A percentile compares a stretch with the other conserved stretches of the same genome.
Evolutionary conservation across 1,140 invertebrate species (phyloP).

Genomic region (Probaryconus sp.): DNA sequence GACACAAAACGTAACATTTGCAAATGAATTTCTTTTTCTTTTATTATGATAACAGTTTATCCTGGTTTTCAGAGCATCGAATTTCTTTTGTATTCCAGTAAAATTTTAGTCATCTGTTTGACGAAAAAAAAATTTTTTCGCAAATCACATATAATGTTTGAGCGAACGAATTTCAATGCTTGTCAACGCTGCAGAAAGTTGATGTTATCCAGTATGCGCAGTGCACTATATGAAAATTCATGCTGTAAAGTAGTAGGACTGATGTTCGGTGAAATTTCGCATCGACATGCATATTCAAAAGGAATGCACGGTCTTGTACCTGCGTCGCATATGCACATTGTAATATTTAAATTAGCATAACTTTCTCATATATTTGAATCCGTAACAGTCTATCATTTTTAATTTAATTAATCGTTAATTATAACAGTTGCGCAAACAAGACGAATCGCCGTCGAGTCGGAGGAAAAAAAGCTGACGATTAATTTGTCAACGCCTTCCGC

Average conservation of each 20-base stretch:
- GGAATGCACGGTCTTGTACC: constrained; percentile 48
- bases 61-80: no score
- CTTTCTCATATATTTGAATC: constrained; percentile 52
- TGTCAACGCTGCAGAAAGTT: constrained; percentile 42
- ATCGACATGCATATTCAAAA: constrained; percentile 58
- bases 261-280: constrained; percentile 53
- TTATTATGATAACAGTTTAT: no score
- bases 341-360: constrained; percentile 62
- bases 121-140: no score
- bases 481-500: no score
- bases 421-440: background rate
- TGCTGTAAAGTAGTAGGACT: constrained; percentile 54
- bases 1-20: no score
- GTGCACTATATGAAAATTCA: constrained; percentile 59
- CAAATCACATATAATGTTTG: constrained; percentile 7
- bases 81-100: no score
- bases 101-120: no score
- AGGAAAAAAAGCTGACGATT: no score
- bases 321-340: constrained; percentile 56
- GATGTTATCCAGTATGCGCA: constrained; percentile 41
- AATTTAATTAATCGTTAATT: constrained; percentile 37
- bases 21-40: no score
- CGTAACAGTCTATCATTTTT: constrained; percentile 49
- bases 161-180: background rate
- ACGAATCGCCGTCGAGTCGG: no score